Evolutionary conservation across 2,888 invertebrate genomes (phyloP), one percentile per base, ranked within the genome.

Genomic region (Caenorhabditis afra): DNA sequence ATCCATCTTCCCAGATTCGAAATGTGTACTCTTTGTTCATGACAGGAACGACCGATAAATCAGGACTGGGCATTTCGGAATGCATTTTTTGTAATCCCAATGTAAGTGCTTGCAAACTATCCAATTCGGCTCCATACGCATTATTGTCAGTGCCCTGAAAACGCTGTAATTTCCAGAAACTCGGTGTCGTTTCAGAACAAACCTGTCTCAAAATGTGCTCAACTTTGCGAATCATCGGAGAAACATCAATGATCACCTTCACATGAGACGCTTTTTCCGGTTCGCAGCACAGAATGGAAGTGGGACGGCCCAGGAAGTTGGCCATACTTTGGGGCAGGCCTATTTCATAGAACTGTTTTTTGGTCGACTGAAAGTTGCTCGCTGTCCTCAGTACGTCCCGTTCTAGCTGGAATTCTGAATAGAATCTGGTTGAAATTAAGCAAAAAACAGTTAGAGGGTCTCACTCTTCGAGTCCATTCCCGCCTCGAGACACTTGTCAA

Each of bases 281-380:
- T 20, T 66, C 66, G 29, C 55, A 57, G 29, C 55, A 57, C 20
- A 66, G 20, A 14, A 66, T 55, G 47, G 47, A 66, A 11, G n/a
- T 45, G 2, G 66, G 66, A 16, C 66, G 45, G 7, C 66, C 66
- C 16, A 66, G 47, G n/a, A 66, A 66, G 1, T 11, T 47, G 47
- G 47, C 47, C 47, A 47, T 14, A 8, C 14, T 18, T 3, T 47
- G 16, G 16, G 47, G 47, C 3, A 47, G 3, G 11, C n/a, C 47
- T 11, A 52, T 23, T n/a, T 52, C 23, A 14, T 23, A 29, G 18
- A 29, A 47, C 10, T 16, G 16, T 10, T 16, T 47, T 47, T 16
- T 8, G 16, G 47, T 10, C 14, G 18, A 16, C 47, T 16, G 8
- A 16, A 16, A 47, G 47, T 47, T 47, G 47, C 18, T 14, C 4